These are phyloP conservation scores for Morpho deidamia DNA, from an alignment of 2,888 invertebrate genomes.

Conservation along the genomic window DNA sequence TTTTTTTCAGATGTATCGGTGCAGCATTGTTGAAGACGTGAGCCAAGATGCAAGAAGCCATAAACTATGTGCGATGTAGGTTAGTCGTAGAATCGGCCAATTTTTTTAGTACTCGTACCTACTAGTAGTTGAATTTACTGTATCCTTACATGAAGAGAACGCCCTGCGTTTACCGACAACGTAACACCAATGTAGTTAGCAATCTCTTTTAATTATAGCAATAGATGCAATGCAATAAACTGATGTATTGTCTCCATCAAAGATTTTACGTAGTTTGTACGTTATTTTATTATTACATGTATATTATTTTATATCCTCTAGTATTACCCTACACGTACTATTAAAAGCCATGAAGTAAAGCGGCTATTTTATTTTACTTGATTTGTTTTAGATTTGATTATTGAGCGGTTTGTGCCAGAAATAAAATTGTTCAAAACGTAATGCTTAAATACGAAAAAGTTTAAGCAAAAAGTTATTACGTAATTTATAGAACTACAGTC, in stretches of 20 bases:
- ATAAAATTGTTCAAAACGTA: too few species aligned
- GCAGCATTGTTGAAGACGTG: constrained; percentile 38
- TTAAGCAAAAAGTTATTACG: too few species aligned
- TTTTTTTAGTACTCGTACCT: neutral
- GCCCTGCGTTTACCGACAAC: neutral
- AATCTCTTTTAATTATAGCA: constrained; percentile 5
- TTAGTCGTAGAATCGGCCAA: constrained; percentile 34
- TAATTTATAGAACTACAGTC: too few species aligned
- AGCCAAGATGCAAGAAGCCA: constrained; percentile 28
- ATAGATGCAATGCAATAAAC: constrained; percentile 4
- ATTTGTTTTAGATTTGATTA: too few species aligned
- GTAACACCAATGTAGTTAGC: constrained; percentile 3
- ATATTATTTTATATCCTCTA: constrained; percentile 8
- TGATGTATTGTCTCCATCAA: constrained; percentile 1
- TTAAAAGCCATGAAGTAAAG: neutral
- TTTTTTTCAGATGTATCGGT: constrained; percentile 18
- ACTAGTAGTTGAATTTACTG: neutral
- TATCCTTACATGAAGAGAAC: neutral
- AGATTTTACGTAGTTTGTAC: constrained; percentile 12
- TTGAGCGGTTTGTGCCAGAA: too few species aligned
- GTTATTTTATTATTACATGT: constrained; percentile 6
- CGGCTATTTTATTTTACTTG: neutral
- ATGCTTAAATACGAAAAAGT: too few species aligned
- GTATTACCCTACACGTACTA: constrained; percentile 4
- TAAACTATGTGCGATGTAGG: constrained; percentile 42